Evolutionary conservation across 2,888 invertebrate species (phyloP).

Genomic region (Drosophila suboccidentalis): DNA sequence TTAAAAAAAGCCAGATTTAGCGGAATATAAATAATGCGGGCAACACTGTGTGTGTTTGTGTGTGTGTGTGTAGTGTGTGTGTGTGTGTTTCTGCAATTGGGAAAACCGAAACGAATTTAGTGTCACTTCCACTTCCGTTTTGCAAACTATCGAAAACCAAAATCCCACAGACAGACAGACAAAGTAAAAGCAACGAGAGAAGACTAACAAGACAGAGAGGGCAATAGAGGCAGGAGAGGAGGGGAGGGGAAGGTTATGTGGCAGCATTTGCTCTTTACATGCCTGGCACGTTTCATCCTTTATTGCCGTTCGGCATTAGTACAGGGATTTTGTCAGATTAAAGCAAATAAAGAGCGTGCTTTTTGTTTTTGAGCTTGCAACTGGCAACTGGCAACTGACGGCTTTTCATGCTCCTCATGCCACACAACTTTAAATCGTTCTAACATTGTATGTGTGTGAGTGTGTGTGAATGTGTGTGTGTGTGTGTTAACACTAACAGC

Average conservation of each 20-base stretch:
- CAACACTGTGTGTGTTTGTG: neutral
- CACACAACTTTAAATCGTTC: slow-evolving; percentile 72
- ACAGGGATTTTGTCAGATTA: slow-evolving; percentile 77
- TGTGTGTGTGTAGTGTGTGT: slow-evolving; percentile 7
- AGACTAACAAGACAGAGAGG: neutral
- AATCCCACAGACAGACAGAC: slow-evolving; percentile 30
- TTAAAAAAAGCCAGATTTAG: too few species aligned
- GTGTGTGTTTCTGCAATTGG: slow-evolving; percentile 56
- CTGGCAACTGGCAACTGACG: slow-evolving; percentile 51
- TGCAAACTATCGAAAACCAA: slow-evolving; percentile 75
- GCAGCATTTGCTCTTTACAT: slow-evolving; percentile 66
- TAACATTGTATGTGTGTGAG: slow-evolving; percentile 8
- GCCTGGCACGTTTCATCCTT: slow-evolving; percentile 82
- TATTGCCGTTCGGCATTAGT: slow-evolving; percentile 82
- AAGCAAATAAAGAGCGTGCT: slow-evolving; percentile 79
- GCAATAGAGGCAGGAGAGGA: neutral
- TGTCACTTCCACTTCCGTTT: slow-evolving; percentile 80
- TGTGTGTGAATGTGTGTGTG: neutral
- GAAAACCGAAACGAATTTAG: slow-evolving; percentile 78
- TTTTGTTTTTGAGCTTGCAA: slow-evolving; percentile 65
- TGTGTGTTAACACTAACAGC: slow-evolving; percentile 7
- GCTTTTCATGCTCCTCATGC: slow-evolving; percentile 58
- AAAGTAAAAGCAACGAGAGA: slow-evolving; percentile 13
- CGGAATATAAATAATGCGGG: too few species aligned
- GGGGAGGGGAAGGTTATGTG: slow-evolving; percentile 25